These are phyloP conservation scores for Acropternis orthonyx DNA, from an alignment of 2,797 vertebrate species.

Conservation along the genomic window DNA sequence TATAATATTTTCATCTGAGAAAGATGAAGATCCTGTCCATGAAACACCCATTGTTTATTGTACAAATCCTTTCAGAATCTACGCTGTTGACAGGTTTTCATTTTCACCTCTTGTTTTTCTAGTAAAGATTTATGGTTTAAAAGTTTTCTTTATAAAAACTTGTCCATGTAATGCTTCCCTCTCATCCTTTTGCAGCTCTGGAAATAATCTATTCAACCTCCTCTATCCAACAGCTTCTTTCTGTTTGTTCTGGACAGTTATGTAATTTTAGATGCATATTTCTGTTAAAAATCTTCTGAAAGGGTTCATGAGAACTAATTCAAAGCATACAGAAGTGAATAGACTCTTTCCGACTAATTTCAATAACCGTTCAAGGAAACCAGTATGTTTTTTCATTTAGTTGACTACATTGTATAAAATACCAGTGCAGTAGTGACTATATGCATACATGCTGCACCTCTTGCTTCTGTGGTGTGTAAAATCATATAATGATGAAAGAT, in stretches of 20 bases:
- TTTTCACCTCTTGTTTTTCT: background rate
- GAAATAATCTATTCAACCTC: background rate
- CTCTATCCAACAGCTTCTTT: background rate
- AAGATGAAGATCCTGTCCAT: background rate
- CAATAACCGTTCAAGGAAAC: background rate
- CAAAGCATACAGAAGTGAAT: background rate
- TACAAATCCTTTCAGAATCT: background rate
- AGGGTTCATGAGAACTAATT: background rate
- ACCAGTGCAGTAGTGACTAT: background rate
- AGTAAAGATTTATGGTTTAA: background rate
- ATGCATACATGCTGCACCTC: background rate
- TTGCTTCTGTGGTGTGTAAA: background rate
- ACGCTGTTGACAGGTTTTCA: background rate
- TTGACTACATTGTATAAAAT: background rate
- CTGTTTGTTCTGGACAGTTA: background rate
- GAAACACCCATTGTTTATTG: background rate
- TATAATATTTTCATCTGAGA: background rate
- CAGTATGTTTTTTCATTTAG: background rate
- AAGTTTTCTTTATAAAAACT: background rate
- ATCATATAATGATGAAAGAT: background rate
- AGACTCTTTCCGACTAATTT: background rate
- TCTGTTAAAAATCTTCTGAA: background rate
- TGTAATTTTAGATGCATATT: background rate
- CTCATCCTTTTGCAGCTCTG: background rate
- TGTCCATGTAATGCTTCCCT: background rate